These are phyloP conservation scores for Megathymus violae DNA, from an alignment of 1,140 invertebrate species.

Conservation along the genomic window DNA sequence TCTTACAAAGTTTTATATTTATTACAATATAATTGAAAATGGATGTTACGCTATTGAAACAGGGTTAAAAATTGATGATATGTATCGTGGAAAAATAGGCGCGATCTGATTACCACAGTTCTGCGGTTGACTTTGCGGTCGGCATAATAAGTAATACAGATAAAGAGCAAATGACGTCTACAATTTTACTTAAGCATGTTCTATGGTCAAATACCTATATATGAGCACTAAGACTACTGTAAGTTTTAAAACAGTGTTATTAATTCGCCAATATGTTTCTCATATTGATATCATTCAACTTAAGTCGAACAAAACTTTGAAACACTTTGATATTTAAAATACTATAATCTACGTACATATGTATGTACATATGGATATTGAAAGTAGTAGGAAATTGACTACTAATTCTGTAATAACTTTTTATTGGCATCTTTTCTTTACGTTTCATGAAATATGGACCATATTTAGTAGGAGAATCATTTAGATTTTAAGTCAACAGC, in stretches of 20 bases:
- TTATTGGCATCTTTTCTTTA: neutral
- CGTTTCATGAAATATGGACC: neutral
- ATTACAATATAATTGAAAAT: neutral
- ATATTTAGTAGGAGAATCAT: neutral
- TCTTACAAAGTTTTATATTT: slow-evolving; percentile 10
- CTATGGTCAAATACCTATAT: neutral
- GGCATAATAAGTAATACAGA: neutral
- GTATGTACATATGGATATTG: too few relatives aligned
- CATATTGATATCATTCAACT: too few relatives aligned
- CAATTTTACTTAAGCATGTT: neutral
- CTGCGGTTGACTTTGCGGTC: slow-evolving; percentile 12
- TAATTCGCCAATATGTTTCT: too few relatives aligned
- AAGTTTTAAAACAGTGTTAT: too few relatives aligned
- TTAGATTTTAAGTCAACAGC: neutral
- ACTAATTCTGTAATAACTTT: too few relatives aligned
- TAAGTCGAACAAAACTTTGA: too few relatives aligned
- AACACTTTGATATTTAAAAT: too few relatives aligned
- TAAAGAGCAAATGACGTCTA: neutral
- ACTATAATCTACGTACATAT: too few relatives aligned
- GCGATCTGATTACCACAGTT: slow-evolving; percentile 13
- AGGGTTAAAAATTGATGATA: slow-evolving; percentile 7
- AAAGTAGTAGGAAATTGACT: too few relatives aligned
- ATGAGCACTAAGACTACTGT: too few relatives aligned
- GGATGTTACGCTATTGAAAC: neutral
- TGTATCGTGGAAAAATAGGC: neutral